These are phyloP conservation scores for Cyrtonyx montezumae DNA, from an alignment of 2,113 vertebrate genomes.

Conservation along the genomic window DNA sequence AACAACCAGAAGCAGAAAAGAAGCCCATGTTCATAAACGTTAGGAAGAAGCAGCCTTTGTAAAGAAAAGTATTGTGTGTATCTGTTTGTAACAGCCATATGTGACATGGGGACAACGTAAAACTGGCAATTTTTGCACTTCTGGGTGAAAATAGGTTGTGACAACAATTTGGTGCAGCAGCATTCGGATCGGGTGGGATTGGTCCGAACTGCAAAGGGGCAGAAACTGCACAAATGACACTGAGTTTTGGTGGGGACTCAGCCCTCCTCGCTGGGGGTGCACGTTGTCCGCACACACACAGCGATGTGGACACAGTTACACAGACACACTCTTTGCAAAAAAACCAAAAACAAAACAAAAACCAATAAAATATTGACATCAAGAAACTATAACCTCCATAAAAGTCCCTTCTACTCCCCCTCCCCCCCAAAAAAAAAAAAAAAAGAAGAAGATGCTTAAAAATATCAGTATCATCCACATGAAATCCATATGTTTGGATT, in stretches of 20 bases:
- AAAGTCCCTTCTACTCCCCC: constrained; percentile 51
- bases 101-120: not conserved
- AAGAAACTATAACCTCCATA: constrained; percentile 44
- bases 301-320: constrained; percentile 12
- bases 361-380: constrained; percentile 55
- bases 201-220: not conserved
- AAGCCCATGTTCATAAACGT: not conserved
- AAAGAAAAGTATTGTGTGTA: constrained; percentile 14
- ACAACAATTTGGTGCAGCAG: not conserved
- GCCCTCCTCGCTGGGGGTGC: not conserved
- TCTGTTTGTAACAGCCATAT: not conserved
- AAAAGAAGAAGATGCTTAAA: constrained; percentile 74
- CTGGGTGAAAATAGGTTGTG: not conserved
- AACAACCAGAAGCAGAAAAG: not conserved
- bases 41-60: constrained; percentile 1
- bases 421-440: not conserved
- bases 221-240: not conserved
- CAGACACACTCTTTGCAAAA: constrained; percentile 59
- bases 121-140: not conserved
- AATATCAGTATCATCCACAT: constrained; percentile 58
- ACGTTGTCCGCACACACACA: not conserved
- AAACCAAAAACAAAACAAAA: not conserved
- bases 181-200: not conserved
- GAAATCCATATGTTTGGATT: constrained; percentile 41
- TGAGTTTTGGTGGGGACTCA: not conserved